These are phyloP conservation scores for Erebia palarica DNA, from an alignment of 2,888 invertebrate species.

Conservation along the genomic window DNA sequence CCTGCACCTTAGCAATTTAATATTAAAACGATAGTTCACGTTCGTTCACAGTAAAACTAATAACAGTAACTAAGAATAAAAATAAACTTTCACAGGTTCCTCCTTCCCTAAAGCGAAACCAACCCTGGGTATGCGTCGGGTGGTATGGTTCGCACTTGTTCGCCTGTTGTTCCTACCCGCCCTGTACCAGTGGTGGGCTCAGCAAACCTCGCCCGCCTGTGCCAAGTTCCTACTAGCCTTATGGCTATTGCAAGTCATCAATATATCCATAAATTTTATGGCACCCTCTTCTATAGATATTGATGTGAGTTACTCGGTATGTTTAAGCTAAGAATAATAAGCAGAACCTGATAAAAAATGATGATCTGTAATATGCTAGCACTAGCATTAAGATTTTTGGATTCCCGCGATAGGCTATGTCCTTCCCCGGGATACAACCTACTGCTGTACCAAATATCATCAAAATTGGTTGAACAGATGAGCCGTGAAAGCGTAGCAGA, in stretches of 20 bases:
- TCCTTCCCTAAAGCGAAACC: slow-evolving; percentile 98
- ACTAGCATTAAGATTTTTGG: too few species aligned
- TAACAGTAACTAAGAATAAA: not conserved
- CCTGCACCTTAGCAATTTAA: too few species aligned
- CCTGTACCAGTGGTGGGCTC: slow-evolving; percentile 94
- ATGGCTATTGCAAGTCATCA: slow-evolving; percentile 88
- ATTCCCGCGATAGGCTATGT: too few species aligned
- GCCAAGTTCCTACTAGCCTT: slow-evolving; percentile 89
- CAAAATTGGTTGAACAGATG: too few species aligned
- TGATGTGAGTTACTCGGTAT: slow-evolving; percentile 69
- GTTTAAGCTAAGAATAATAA: not conserved
- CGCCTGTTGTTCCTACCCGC: slow-evolving; percentile 92
- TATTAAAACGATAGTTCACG: too few species aligned
- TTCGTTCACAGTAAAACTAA: too few species aligned
- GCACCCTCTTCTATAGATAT: slow-evolving; percentile 68
- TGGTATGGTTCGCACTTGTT: slow-evolving; percentile 91
- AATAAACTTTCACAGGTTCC: slow-evolving; percentile 82
- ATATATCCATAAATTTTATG: slow-evolving; percentile 81
- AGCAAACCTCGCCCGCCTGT: slow-evolving; percentile 91
- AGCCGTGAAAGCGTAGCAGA: too few species aligned
- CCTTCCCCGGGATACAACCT: too few species aligned
- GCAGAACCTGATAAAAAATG: too few species aligned
- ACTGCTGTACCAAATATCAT: too few species aligned
- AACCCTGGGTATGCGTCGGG: slow-evolving; percentile 93
- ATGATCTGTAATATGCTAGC: too few species aligned